A percentile compares a stretch with the other conserved stretches of the same genome.
These are phyloP conservation scores for Chaunax sp. DNA, from an alignment of 2,797 vertebrate genomes.

Conservation along the genomic window DNA sequence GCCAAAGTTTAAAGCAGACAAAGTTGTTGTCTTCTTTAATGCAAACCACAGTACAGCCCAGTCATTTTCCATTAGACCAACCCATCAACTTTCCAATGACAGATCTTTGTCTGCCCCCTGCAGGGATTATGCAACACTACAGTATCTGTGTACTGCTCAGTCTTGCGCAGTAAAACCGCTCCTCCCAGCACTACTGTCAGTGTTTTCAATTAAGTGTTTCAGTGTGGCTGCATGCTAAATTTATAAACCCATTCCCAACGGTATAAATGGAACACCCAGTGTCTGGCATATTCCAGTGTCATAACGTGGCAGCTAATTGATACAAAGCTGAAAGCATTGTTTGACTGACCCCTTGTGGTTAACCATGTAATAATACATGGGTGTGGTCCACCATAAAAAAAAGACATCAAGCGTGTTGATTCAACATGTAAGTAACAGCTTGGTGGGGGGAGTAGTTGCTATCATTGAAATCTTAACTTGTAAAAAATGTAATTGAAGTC, in stretches of 20 bases:
- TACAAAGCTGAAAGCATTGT: neutral
- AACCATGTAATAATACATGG: neutral
- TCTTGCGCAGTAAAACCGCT: neutral
- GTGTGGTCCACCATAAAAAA: neutral
- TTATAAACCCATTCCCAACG: neutral
- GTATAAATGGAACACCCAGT: accelerated
- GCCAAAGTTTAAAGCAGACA: slow-evolving; percentile 40
- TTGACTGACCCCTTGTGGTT: neutral
- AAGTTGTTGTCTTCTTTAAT: slow-evolving; percentile 12
- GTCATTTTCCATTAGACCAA: slow-evolving; percentile 31
- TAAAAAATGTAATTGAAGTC: no score
- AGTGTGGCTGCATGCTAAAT: neutral
- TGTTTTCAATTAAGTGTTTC: no score
- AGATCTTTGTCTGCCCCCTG: slow-evolving; percentile 65
- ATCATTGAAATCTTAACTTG: no score
- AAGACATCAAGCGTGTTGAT: no score
- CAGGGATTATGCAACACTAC: slow-evolving; percentile 35
- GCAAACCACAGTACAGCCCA: slow-evolving; percentile 37
- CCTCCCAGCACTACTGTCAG: no score
- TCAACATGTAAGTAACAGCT: no score
- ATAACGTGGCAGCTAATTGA: neutral
- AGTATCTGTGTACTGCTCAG: neutral
- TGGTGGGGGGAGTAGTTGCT: no score
- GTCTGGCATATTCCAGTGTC: neutral
- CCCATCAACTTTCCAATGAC: neutral